Evolutionary conservation across 2,888 invertebrate species (phyloP).

Genomic region (Aleiodes alternator): DNA sequence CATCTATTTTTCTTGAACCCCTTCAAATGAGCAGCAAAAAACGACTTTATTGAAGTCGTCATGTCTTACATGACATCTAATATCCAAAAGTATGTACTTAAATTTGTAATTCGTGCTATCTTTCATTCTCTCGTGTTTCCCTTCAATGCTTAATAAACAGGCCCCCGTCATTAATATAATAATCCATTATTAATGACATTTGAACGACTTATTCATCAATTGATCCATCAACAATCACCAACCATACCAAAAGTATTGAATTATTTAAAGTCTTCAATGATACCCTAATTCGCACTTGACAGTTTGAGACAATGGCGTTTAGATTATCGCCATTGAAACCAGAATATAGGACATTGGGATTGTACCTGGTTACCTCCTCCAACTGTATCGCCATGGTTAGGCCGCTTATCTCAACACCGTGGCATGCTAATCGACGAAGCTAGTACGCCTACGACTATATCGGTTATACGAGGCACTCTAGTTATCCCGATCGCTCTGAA

Average conservation of each 20-base stretch:
- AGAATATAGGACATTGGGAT: slow-evolving; percentile 50
- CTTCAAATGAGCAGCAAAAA: no score
- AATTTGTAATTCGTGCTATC: no score
- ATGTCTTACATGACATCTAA: no score
- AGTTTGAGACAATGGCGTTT: slow-evolving; percentile 47
- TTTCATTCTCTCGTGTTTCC: no score
- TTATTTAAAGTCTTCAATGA: neutral
- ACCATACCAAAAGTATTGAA: neutral
- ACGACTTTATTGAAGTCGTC: no score
- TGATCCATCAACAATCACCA: no score
- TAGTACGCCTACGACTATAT: slow-evolving; percentile 53
- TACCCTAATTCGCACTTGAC: neutral
- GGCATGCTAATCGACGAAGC: slow-evolving; percentile 71
- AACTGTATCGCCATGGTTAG: slow-evolving; percentile 70
- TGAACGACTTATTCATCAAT: no score
- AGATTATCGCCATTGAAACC: slow-evolving; percentile 63
- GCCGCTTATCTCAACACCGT: slow-evolving; percentile 72
- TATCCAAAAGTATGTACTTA: no score
- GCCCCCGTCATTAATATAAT: no score
- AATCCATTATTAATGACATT: no score
- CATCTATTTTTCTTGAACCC: no score
- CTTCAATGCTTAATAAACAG: no score
- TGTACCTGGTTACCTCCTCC: slow-evolving; percentile 49
- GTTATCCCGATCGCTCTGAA: slow-evolving; percentile 72
- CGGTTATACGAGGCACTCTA: slow-evolving; percentile 48